phyloP scores from a whole-genome alignment of 53 echinoderm and acorn worm species.

The Patiria pectinifera region DNA sequence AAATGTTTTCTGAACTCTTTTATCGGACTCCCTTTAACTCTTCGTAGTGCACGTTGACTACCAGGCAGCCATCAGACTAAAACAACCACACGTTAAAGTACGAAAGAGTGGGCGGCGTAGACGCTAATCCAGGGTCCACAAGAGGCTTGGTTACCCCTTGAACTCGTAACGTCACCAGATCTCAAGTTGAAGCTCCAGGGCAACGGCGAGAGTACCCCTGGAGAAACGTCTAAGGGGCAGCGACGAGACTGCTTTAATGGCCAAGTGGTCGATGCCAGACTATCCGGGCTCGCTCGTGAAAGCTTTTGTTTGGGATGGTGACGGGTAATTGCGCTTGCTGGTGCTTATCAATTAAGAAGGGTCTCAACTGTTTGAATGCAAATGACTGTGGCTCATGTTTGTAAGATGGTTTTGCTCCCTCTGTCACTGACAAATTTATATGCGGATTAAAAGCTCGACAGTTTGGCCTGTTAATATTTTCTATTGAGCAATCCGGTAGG shows the following conservation, averaged over 20 bases:
- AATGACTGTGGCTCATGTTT: too few relatives aligned
- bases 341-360: neutral
- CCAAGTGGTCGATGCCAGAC: neutral
- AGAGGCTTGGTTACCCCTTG: neutral
- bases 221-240: neutral
- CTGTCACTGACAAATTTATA: too few relatives aligned
- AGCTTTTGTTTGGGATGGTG: neutral
- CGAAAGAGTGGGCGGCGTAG: neutral
- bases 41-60: neutral
- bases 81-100: neutral
- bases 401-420: too few relatives aligned
- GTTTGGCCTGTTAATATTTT: too few relatives aligned
- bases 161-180: neutral
- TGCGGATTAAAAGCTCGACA: too few relatives aligned
- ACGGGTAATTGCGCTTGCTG: neutral
- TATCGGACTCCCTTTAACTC: too few relatives aligned
- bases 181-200: slow-evolving; percentile 18
- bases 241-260: neutral
- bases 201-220: slow-evolving; percentile 2
- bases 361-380: too few relatives aligned
- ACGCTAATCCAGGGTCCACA: neutral
- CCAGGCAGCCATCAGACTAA: neutral
- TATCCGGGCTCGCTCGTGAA: neutral
- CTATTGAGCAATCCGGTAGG: too few relatives aligned
- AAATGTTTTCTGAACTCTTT: too few relatives aligned